Evolutionary conservation across 2,797 vertebrate species (phyloP), one percentile per base, ranked within the genome.

Genomic region (Dryobates pubescens): DNA sequence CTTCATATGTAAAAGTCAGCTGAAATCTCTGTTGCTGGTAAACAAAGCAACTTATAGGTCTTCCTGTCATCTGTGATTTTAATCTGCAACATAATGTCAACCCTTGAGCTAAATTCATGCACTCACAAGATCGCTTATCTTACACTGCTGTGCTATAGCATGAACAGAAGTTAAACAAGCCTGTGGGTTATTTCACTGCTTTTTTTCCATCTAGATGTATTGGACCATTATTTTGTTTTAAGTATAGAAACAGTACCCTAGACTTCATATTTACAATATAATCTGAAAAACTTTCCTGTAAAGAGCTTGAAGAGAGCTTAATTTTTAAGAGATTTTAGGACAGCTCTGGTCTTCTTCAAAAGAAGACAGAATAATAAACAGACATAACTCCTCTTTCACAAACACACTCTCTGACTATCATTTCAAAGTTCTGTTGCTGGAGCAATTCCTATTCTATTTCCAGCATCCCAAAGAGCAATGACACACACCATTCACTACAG

Each of bases 401-500:
- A 87, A 91, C 54, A 82, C 18, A 38, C 77, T 92, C 12, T 1
- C 82, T 64, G 68, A 86, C 72, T 83, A 18, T 76, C 88, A 62
- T 79, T 94, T 89, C 79, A 64, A 67, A 94, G 49, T 24, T 82
- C 59, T 49, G 65, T 70, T 88, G 81, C 79, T 94, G 95, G 93
- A 96, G 70, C 74, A 93, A 93, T 91, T 95, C 89, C 87, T 96
- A 86, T 92, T 95, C 89, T 94, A 82, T 94, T 94, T 95, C 91
- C 74, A 95, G 80, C 61, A 79, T 88, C 87, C 56, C 18, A 71
- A 89, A 88, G 90, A 94, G 87, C 92, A 96, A 86, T 90, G 90
- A 92, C 86, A 96, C 86, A 67, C 63, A 90, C 79, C 32, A 70
- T 62, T 92, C 51, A 23, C 68, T 83, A 79, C 41, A 73, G 61